Base-by-base conservation (phyloP, 2,888 invertebrate genomes). In the Thalpophila matura region DNA sequence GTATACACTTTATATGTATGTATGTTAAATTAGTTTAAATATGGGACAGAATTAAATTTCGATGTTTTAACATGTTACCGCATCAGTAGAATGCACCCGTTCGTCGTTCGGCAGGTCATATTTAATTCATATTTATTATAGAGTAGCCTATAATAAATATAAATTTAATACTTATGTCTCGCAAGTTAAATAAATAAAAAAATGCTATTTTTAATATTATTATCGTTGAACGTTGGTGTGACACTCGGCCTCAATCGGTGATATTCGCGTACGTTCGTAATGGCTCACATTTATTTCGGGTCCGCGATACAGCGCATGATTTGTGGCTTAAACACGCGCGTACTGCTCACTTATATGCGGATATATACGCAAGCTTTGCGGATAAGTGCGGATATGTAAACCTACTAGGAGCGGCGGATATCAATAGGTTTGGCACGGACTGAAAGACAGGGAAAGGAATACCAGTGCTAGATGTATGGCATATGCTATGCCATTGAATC, bases 281-380 rank as follows among this genome's bases (percentile, higher is more conserved):
- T 77, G 77, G 67, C 67, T 45, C 67, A 65, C 80, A 77, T 77
- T 76, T 77, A 78, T 81, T 79, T 73, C 12, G 73, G 54, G 56
- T 68, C 65, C 61, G 78, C 78, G 77, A 81, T 81, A 79, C 73
- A 73, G 68, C 71, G 54, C 64, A 77, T 81, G 81, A 80, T 81
- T 81, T 81, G 79, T 81, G 80, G 76, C 64, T 77, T 47, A 63
- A 60, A 71, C 60, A 65, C 73, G 61, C 68, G 65, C 70, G 57
- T 49, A 64, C 46, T 33, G 65, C 62, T 54, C 26, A 65, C 62
- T 60, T 55, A 75, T 69, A 46, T 46, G 37, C 56, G 37, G 50
- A 56, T 68, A 72, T 59, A 46, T 67, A 46, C 57, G 37, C 54
- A 37, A 26, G 14, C 42, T 40, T 47, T 57, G 71, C 33, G 51